Base-by-base conservation (phyloP, 2,797 vertebrate genomes). In the Eulemur albifrons region DNA sequence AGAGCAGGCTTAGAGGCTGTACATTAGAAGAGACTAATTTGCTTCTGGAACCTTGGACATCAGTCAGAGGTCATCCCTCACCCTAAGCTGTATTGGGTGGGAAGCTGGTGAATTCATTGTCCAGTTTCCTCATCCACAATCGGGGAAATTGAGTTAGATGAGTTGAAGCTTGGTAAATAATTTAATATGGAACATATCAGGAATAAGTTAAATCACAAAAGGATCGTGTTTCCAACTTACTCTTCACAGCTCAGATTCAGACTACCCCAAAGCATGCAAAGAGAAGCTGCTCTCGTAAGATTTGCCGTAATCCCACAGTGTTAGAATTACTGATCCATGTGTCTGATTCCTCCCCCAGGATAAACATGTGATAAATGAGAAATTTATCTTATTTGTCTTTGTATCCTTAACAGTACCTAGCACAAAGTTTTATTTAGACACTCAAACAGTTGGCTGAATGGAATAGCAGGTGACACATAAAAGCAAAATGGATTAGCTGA, bases 381-480 rank as follows among this genome's bases (percentile, higher is more conserved):
- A 84, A 15, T 59, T 70, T 8, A 80, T 81, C 79, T 88, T 65
- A 48, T 59, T 83, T 94, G 40, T 87, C 83, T 84, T 86, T 86
- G 12, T 45, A 32, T 40, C 43, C 45, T 50, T 85, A 72, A 88
- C 18, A 38, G 27, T 11, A 69, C 13, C 40, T 43, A 75, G 67
- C 54, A 94, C 20, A 30, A 77, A 65, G 27, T 25, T 93, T 85
- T 88, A 59, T 75, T 91, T 90, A 85, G 57, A 88, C 69, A 69
- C 38, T 84, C 59, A 72, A 59, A 35, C 54, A 77, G 25, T 88
- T 90, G 61, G 52, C 40, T 83, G 40, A 95, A 95, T 57, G 23
- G 50, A 93, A 57, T 76, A 92, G 35, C 85, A 88, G 69, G n/a
- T 83, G 77, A 83, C 25, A 94, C 35, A 67, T 35, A 73, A 83